Evolutionary conservation across 2,113 vertebrate genomes (phyloP).

Genomic region (Centropus unirufus): DNA sequence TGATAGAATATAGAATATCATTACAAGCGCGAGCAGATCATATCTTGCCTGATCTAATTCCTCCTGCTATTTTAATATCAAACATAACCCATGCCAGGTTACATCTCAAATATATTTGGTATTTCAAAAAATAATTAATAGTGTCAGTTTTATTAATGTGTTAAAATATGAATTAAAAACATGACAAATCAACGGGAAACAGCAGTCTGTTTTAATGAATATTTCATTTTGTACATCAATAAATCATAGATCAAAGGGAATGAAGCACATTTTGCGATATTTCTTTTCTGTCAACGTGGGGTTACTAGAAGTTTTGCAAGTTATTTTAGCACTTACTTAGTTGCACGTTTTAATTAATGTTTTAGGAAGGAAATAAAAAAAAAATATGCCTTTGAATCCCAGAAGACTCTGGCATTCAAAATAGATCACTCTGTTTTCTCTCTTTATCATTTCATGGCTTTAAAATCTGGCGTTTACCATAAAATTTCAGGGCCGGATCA

Average conservation of each 20-base stretch:
- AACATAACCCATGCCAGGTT: constrained; percentile 18
- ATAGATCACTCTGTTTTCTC: not conserved
- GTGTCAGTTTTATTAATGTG: constrained; percentile 80
- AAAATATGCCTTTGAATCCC: not conserved
- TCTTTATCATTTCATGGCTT: not conserved
- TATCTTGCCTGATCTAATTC: constrained; percentile 46
- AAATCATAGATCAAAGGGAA: constrained; percentile 77
- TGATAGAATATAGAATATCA: constrained; percentile 6
- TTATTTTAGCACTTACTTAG: constrained; percentile 22
- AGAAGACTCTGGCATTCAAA: not conserved
- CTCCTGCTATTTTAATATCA: constrained; percentile 36
- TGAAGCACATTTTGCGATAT: not conserved
- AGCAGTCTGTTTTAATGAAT: constrained; percentile 81
- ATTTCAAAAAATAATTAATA: constrained; percentile 77
- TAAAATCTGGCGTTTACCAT: not conserved
- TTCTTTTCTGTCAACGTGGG: constrained; percentile 46
- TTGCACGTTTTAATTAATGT: constrained; percentile 41
- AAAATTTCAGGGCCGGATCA: not conserved
- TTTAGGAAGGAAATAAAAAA: constrained; percentile 7
- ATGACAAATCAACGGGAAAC: constrained; percentile 77
- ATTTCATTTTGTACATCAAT: constrained; percentile 75
- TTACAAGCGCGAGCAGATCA: not conserved
- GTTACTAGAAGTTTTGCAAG: constrained; percentile 67
- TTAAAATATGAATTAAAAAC: constrained; percentile 82
- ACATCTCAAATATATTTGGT: constrained; percentile 68